Evolutionary conservation across 1,140 invertebrate species (phyloP).

Genomic region (Notospermus geniculatus): DNA sequence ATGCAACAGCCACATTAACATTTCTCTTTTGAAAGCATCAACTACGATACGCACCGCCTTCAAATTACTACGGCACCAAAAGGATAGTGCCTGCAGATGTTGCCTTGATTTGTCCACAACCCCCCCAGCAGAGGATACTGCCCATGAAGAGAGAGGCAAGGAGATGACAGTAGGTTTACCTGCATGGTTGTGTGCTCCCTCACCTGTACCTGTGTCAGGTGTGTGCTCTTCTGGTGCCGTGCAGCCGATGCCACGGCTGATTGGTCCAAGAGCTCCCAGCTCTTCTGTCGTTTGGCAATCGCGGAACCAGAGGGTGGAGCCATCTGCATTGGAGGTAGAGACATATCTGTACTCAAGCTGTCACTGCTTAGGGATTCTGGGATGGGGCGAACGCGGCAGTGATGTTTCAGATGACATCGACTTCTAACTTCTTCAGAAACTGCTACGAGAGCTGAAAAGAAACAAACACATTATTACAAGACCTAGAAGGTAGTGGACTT

Average conservation of each 20-base stretch:
- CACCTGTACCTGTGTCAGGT: conserved; percentile 36
- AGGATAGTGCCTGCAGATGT: too few relatives aligned
- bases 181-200: not conserved
- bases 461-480: too few relatives aligned
- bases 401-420: conserved; percentile 89
- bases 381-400: conserved; percentile 46
- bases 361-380: conserved; percentile 61
- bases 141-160: too few relatives aligned
- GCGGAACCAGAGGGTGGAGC: conserved; percentile 38
- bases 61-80: too few relatives aligned
- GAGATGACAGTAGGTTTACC: too few relatives aligned
- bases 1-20: too few relatives aligned
- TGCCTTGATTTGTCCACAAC: too few relatives aligned
- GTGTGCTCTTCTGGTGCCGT: conserved; percentile 41
- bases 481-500: too few relatives aligned
- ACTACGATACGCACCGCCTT: too few relatives aligned
- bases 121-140: too few relatives aligned
- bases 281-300: conserved; percentile 71
- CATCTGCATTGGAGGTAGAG: conserved; percentile 16
- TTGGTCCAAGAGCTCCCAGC: conserved; percentile 87
- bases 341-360: conserved; percentile 48
- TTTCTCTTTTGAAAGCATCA: too few relatives aligned
- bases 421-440: conserved; percentile 90
- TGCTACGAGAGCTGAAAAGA: conserved; percentile 10
- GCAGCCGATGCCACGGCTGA: conserved; percentile 64